Conservation (phyloP, 2,113 vertebrate species). For the Notarius quadriscutis region DNA sequence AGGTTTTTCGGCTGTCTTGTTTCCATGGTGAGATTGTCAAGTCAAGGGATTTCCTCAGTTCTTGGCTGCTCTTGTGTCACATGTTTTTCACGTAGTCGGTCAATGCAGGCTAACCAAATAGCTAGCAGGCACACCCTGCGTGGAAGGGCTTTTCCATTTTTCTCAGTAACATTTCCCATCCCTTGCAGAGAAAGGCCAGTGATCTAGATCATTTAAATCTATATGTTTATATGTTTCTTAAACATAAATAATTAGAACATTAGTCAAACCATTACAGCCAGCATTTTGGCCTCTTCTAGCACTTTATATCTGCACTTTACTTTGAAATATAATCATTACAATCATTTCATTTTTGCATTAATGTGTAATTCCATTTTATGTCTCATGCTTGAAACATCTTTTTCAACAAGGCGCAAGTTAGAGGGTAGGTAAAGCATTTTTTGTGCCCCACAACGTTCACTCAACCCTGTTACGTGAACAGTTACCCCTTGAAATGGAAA, state of each 20-base stretch:
- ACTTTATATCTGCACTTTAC: not conserved
- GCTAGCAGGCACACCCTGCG: slow-evolving; percentile 10
- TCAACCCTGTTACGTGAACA: not conserved
- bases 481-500: not conserved
- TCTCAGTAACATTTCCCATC: not conserved
- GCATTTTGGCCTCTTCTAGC: not conserved
- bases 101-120: slow-evolving; percentile 28
- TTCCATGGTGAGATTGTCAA: not conserved
- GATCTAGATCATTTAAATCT: not conserved
- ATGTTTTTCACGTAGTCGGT: slow-evolving; percentile 5
- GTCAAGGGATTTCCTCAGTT: not conserved
- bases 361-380: not conserved
- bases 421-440: not conserved
- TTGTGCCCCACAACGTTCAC: not conserved
- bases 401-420: not conserved
- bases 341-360: not conserved
- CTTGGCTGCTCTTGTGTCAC: not conserved
- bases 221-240: not conserved
- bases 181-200: not conserved
- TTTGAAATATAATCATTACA: not conserved
- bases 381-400: not conserved
- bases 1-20: not conserved
- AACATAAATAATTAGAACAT: not conserved
- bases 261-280: not conserved
- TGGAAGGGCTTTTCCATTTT: slow-evolving; percentile 5